These are phyloP conservation scores for Capreolus pygargus DNA, from an alignment of 2,113 vertebrate species.

Conservation along the genomic window DNA sequence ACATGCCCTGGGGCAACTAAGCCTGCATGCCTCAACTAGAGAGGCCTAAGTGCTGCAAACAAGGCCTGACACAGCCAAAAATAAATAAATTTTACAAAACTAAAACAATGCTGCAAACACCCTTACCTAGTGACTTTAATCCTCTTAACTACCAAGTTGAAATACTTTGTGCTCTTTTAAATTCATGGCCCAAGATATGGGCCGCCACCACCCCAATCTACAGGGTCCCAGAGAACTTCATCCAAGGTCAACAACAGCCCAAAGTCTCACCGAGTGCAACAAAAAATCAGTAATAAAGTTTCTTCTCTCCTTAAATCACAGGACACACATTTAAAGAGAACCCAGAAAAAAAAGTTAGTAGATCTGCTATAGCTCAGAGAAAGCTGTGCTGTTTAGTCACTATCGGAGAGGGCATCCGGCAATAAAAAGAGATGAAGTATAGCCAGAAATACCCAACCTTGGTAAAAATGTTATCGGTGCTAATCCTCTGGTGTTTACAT, in stretches of 20 bases:
- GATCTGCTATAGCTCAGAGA: not conserved
- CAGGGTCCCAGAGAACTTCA: not conserved
- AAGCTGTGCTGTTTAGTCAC: not conserved
- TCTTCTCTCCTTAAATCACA: conserved; percentile 4
- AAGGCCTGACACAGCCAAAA: not conserved
- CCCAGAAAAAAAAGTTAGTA: not conserved
- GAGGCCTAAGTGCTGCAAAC: not conserved
- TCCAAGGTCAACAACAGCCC: not conserved
- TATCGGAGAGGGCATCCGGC: not conserved
- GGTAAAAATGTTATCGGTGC: not conserved
- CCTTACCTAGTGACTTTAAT: not conserved
- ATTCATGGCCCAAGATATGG: not conserved
- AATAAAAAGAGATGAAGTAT: not conserved
- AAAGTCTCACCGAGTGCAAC: not conserved
- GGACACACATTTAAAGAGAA: not conserved
- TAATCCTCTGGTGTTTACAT: not conserved
- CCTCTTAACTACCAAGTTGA: not conserved
- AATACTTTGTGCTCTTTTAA: not conserved
- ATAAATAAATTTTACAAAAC: not conserved
- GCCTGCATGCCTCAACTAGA: not conserved
- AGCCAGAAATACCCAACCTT: not conserved
- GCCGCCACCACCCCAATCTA: not conserved
- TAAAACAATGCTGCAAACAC: not conserved
- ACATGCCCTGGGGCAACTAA: not conserved
- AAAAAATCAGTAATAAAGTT: conserved; percentile 1